Evolutionary conservation across 2,113 vertebrate species (phyloP), one percentile per base, ranked within the genome.

Genomic region (Aspidoscelis tigris): DNA sequence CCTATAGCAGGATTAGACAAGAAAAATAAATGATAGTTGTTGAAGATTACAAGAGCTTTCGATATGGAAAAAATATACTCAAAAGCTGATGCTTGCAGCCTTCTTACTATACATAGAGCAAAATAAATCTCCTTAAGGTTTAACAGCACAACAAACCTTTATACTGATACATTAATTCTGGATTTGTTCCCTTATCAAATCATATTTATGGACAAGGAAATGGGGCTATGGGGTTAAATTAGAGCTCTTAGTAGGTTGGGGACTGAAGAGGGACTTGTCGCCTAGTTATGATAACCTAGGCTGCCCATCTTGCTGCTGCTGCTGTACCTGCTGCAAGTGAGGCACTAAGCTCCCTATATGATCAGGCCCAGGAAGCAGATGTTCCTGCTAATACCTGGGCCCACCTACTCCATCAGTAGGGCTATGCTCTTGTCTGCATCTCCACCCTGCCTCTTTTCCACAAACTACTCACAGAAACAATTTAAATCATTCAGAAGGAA

Each of bases 21-120:
- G 72, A 84, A 87, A 61, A 92, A 90, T 78, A 87, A 69, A 7
- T 3, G 18, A 68, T 4, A 69, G 18, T 22, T 26, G 61, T 78
- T 84, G 14, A 83, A 90, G 86, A 89, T 47, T 0, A 82, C 81
- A 70, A 22, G 7, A 82, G 77, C 20, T 77, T 83, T 78, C n/a
- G 82, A 8, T 79, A 72, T 81, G 78, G 69, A 82, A 12, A 8
- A 69, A 16, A 84, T 55, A 44, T 9, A 33, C 68, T 87, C 77
- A 88, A 39, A 79, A 6, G 33, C 0, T 0, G 1, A 61, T 9
- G 1, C 85, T 33, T 86, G 16, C 78, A 89, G 84, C 64, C 77
- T 22, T 87, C 24, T 8, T 85, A 79, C 71, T 20, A 70, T 1
- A 26, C 2, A 22, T 3, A 64, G 21, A 68, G 20, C 22, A 79